Conservation (phyloP, 2,888 invertebrate species). For the Drosophila austrosaltans region DNA sequence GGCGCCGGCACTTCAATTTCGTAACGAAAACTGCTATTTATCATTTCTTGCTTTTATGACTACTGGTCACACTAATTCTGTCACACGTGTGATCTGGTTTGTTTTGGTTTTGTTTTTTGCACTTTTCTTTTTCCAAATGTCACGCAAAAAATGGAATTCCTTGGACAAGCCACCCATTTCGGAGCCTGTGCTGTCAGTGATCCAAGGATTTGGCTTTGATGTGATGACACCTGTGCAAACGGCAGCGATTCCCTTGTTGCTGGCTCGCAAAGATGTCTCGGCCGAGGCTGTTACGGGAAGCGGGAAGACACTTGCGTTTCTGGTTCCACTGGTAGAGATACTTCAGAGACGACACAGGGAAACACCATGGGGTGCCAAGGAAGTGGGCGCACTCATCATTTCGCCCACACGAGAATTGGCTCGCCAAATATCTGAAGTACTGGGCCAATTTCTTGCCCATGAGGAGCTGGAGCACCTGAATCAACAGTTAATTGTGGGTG, state of each 20-base stretch:
- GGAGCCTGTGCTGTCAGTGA: constrained; percentile 84
- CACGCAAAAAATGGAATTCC: constrained; percentile 84
- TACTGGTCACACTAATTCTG: constrained; percentile 12
- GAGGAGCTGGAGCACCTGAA: constrained; percentile 84
- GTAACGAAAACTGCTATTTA: neutral
- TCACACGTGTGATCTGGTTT: constrained; percentile 45
- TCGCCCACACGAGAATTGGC: constrained; percentile 98
- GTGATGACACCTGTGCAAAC: constrained; percentile 89
- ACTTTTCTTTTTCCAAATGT: constrained; percentile 60
- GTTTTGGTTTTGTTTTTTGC: constrained; percentile 43
- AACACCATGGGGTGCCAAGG: constrained; percentile 87
- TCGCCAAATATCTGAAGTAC: constrained; percentile 91
- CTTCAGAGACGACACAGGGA: constrained; percentile 87
- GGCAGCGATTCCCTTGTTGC: constrained; percentile 93
- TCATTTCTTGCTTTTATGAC: neutral
- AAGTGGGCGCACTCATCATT: constrained; percentile 94
- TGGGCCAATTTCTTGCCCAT: constrained; percentile 85
- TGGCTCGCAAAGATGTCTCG: constrained; percentile 97
- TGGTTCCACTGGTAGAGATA: constrained; percentile 95
- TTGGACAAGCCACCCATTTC: constrained; percentile 82
- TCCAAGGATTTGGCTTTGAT: constrained; percentile 85
- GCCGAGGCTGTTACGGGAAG: constrained; percentile 99
- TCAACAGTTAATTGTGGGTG: constrained; percentile 91
- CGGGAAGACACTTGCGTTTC: constrained; percentile 98
- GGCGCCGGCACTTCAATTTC: neutral